A percentile compares a stretch with the other conserved stretches of the same genome.
Conservation (phyloP, 2,113 vertebrate species). For the Bubo scandiacus region DNA sequence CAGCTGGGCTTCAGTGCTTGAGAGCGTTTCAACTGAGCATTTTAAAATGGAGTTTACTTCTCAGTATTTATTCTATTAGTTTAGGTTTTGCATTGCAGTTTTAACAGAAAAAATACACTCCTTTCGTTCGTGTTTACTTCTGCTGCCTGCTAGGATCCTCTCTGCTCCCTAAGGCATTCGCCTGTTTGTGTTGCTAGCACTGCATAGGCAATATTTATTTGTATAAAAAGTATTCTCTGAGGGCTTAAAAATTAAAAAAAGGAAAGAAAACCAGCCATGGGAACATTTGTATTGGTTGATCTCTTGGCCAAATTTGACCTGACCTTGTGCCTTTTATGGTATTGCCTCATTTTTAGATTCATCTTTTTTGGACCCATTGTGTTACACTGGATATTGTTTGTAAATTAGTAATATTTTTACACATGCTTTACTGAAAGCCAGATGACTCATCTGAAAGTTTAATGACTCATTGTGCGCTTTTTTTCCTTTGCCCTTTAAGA, state of each 20-base stretch:
- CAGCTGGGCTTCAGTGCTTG: not conserved
- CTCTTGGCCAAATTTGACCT: constrained; percentile 47
- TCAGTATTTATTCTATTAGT: not conserved
- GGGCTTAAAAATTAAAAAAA: not conserved
- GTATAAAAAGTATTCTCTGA: constrained; percentile 19
- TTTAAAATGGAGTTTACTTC: not conserved
- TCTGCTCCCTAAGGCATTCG: constrained; percentile 12
- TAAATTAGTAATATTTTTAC: constrained; percentile 67
- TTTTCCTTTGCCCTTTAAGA: constrained; percentile 40
- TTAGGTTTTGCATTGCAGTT: constrained; percentile 4
- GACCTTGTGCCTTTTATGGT: constrained; percentile 63
- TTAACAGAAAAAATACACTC: not conserved
- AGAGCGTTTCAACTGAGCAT: not conserved
- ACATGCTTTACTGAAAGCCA: constrained; percentile 65
- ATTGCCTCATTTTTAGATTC: constrained; percentile 65
- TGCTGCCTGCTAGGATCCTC: constrained; percentile 37
- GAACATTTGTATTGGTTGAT: constrained; percentile 39
- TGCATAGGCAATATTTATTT: constrained; percentile 60
- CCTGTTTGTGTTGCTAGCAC: constrained; percentile 38
- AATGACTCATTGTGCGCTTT: constrained; percentile 56
- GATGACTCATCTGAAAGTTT: constrained; percentile 61
- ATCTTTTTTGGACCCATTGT: constrained; percentile 65
- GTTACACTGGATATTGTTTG: constrained; percentile 66
- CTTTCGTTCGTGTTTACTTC: not conserved
- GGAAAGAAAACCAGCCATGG: not conserved